Base-by-base conservation (phyloP, 2,888 invertebrate species). In the Ochropleura plecta region DNA sequence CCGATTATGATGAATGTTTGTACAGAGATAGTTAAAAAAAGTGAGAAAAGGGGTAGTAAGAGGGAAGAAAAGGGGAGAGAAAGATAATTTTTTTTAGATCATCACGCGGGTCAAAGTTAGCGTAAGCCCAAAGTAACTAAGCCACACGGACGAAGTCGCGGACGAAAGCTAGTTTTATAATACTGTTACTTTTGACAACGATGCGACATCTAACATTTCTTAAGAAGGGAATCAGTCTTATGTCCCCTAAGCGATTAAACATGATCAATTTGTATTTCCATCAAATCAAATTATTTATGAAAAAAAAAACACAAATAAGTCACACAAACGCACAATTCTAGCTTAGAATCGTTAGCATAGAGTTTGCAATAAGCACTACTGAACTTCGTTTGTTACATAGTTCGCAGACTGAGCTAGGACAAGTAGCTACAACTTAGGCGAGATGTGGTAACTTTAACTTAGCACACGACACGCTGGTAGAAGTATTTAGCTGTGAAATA, bases 381-480 rank as follows among this genome's bases (percentile, higher is more conserved):
- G 63, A 74, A 81, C 74, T 78, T 78, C 49, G 65, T 76, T 84
- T 66, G 76, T 82, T 65, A 63, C 3, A 62, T 60, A 69, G 81
- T 76, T 81, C 48, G 4, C 20, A 59, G 48, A 51, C 42, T 46
- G 20, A 83, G 62, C 59, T 16, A 7, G 0, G 67, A 40, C 72
- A 51, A 74, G 65, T 82, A 69, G 70, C 70, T 70, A 68, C 59
- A 51, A 76, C 76, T 76, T 72, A 69, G 67, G 16, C 59, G 46
- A 49, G 65, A 14, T 73, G 85, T 49, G 84, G 82, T 85, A 72
- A 55, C 53, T 48, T 62, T 14, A 63, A 46, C n/a, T 77, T 44
- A 72, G 64, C 0, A 8, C n/a, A 40, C 55, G 3, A 44, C 20
- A 70, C 44, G 73, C 46, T 30, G 70, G 16, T 10, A 51, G 42